Percentiles rank a stretch among this genome's conserved stretches.
phyloP scores from a whole-genome alignment of 2,888 invertebrate genomes.

The Toxonevra muliebris region DNA sequence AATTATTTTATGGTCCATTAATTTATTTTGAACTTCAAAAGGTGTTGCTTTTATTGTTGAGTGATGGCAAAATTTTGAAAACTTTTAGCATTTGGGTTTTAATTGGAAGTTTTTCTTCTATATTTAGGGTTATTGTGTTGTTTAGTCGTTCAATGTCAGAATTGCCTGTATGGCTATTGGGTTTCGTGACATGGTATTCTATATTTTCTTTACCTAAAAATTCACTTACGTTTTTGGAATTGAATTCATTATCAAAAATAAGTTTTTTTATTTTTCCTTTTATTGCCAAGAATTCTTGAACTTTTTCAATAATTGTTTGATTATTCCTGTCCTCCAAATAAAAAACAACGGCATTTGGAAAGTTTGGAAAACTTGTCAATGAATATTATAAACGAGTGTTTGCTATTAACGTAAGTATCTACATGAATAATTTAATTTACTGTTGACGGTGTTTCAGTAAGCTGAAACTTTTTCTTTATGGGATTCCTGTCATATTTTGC shows the following conservation, averaged over 20 bases:
- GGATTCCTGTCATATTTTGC: too few species aligned
- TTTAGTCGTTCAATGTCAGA: background rate
- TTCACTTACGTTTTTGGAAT: background rate
- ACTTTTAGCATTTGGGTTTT: background rate
- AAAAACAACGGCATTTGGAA: background rate
- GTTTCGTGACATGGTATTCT: background rate
- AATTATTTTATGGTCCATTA: background rate
- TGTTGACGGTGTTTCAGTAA: slow-evolving; percentile 15
- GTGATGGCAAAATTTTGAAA: background rate
- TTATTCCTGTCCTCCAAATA: too few species aligned
- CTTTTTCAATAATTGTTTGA: background rate
- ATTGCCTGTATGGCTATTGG: background rate
- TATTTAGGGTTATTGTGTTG: background rate
- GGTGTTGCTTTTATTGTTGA: background rate
- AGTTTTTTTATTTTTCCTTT: slow-evolving; percentile 6
- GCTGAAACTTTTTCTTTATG: slow-evolving; percentile 13
- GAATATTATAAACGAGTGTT: slow-evolving; percentile 15
- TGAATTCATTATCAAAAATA: slow-evolving; percentile 11
- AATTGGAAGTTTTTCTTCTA: background rate
- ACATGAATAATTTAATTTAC: slow-evolving; percentile 14
- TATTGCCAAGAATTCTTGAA: slow-evolving; percentile 3
- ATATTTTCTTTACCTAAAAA: background rate
- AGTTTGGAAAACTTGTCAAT: slow-evolving; percentile 26
- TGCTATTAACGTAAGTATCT: slow-evolving; percentile 9
- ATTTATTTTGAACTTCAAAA: background rate